A percentile compares a stretch with the other conserved stretches of the same genome.
phyloP scores from a whole-genome alignment of 2,888 invertebrate genomes.

The Lobophora halterata region DNA sequence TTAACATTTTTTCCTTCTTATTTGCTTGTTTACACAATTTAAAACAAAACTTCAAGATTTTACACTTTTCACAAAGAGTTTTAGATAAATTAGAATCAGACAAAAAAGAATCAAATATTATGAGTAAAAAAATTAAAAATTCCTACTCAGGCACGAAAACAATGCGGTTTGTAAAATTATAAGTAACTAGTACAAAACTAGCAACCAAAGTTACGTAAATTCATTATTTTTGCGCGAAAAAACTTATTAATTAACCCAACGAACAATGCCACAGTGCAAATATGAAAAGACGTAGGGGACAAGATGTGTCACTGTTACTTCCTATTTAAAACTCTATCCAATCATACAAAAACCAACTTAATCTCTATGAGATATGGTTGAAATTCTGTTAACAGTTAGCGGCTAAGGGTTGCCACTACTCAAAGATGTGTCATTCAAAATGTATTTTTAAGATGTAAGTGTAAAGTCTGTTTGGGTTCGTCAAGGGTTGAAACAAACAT shows the following conservation, averaged over 20 bases:
- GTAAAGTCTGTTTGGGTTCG: constrained; percentile 37
- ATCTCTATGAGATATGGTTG: not conserved
- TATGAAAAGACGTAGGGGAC: constrained; percentile 58
- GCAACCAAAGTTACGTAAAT: constrained; percentile 9
- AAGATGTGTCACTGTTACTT: constrained; percentile 50
- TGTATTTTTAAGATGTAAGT: constrained; percentile 32
- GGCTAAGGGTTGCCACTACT: constrained; percentile 24
- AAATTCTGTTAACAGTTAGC: constrained; percentile 12
- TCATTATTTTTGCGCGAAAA: constrained; percentile 36
- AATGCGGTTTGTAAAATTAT: too few relatives aligned
- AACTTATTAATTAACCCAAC: constrained; percentile 70
- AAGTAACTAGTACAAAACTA: too few relatives aligned
- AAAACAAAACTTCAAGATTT: too few relatives aligned
- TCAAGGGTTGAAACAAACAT: constrained; percentile 34
- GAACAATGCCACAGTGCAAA: constrained; percentile 53
- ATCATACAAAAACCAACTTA: constrained; percentile 34
- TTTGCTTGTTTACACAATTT: too few relatives aligned
- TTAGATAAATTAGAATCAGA: too few relatives aligned
- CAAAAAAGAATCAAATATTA: too few relatives aligned
- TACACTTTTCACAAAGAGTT: too few relatives aligned
- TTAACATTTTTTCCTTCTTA: too few relatives aligned
- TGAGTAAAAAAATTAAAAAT: too few relatives aligned
- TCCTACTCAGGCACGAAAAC: too few relatives aligned
- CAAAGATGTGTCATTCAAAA: constrained; percentile 34
- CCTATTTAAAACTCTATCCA: constrained; percentile 37